phyloP scores from a whole-genome alignment of 2,113 vertebrate species.

The human (Homo sapiens) region GRCh38 chr20:26072001-26072500 shows the following conservation, averaged over 20 bases:
- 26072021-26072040: slow-evolving; percentile 74
- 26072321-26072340: slow-evolving; percentile 76
- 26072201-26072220: not conserved
- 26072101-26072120: not conserved
- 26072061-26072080: slow-evolving; percentile 3
- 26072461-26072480: not conserved
- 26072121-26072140: not conserved
- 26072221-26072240: accelerated
- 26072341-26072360: slow-evolving; percentile 73
- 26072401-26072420: not conserved
- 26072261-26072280: not conserved
- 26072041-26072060: slow-evolving; percentile 67
- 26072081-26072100: not conserved
- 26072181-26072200: slow-evolving; percentile 54
- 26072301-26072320: slow-evolving; percentile 85
- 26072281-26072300: slow-evolving; percentile 43
- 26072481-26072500: accelerated
- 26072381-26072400: not conserved
- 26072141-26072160: not conserved
- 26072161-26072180: not conserved
- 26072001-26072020: too few species aligned
- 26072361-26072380: not conserved
- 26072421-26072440: not conserved
- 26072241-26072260: not conserved
- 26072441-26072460: not conserved